A percentile compares a stretch with the other conserved stretches of the same genome.
Evolutionary conservation across 2,113 vertebrate species (phyloP).

Genomic region (Cavia porcellus): DNA sequence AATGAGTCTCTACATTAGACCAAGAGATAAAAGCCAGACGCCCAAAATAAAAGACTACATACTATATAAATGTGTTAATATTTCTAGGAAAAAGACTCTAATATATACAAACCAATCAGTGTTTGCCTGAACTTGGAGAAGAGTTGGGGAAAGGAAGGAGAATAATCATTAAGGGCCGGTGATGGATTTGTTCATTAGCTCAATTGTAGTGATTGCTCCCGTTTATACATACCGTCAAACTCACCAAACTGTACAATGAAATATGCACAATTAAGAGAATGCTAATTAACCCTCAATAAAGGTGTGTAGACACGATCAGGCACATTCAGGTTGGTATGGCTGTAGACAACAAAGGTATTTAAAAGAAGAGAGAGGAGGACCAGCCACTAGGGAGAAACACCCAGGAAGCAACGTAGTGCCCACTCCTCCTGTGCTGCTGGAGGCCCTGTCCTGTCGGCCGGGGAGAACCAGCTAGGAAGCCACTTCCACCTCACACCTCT

Average conservation of each 20-base stretch:
- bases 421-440: no score
- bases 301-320: neutral
- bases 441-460: no score
- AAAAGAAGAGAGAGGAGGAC: no score
- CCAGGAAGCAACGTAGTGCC: no score
- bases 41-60: neutral
- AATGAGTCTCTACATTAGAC: neutral
- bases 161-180: neutral
- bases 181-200: neutral
- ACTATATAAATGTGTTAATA: neutral
- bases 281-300: slow-evolving; percentile 2
- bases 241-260: neutral
- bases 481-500: no score
- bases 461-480: no score
- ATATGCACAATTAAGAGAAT: neutral
- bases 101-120: neutral
- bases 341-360: neutral
- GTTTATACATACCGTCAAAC: neutral
- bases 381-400: no score
- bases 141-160: neutral
- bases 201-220: neutral
- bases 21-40: neutral
- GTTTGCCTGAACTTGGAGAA: neutral
- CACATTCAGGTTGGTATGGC: no score
- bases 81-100: neutral